A percentile compares a stretch with the other conserved stretches of the same genome.
Conservation (phyloP, 1,140 invertebrate species). For the Camponotus vicinus region DNA sequence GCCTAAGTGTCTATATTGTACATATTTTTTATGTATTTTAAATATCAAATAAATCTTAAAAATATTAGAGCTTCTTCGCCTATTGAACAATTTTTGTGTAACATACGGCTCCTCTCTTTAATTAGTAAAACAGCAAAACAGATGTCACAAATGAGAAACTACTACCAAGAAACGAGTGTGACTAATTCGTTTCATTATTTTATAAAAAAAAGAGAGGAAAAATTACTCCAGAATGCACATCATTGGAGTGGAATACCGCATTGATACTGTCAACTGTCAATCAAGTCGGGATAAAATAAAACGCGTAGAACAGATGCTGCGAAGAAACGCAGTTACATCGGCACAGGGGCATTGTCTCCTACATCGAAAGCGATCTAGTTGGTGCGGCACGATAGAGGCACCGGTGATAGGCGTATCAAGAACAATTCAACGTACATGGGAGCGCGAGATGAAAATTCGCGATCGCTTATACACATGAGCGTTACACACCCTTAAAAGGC, state of each 20-base stretch:
- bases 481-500: slow-evolving; percentile 80
- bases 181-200: neutral
- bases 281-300: slow-evolving; percentile 12
- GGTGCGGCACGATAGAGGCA: slow-evolving; percentile 12
- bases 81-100: neutral
- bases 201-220: neutral
- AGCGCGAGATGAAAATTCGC: slow-evolving; percentile 43
- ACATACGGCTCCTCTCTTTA: neutral
- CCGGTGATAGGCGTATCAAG: slow-evolving; percentile 58
- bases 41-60: neutral
- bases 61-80: too few species aligned
- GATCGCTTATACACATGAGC: slow-evolving; percentile 59
- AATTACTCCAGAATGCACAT: slow-evolving; percentile 15
- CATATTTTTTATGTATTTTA: neutral
- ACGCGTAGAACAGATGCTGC: slow-evolving; percentile 9
- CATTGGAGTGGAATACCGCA: slow-evolving; percentile 9
- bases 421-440: slow-evolving; percentile 45
- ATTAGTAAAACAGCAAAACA: neutral
- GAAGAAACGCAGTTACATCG: slow-evolving; percentile 10
- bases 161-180: neutral
- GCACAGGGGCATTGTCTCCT: slow-evolving; percentile 13
- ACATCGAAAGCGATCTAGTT: slow-evolving; percentile 44
- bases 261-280: slow-evolving; percentile 36
- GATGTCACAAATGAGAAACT: neutral
- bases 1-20: neutral